Evolutionary conservation across 1,140 invertebrate genomes (phyloP).

Genomic region (Lordiphosa collinella): DNA sequence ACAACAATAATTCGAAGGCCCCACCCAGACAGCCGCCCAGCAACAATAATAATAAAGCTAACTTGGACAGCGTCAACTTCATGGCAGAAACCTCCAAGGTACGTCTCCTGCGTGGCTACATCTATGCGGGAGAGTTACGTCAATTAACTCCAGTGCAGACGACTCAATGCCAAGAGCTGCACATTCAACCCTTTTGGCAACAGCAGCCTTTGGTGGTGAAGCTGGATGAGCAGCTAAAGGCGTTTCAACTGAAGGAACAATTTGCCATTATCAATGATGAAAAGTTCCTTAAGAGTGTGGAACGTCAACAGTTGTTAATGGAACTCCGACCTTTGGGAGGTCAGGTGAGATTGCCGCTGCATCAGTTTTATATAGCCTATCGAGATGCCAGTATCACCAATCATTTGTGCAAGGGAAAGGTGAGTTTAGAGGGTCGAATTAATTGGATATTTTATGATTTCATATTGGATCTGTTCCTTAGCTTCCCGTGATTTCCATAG

Average conservation of each 20-base stretch:
- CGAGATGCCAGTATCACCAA: slow-evolving; percentile 82
- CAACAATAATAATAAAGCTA: slow-evolving; percentile 46
- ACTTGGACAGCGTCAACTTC: slow-evolving; percentile 51
- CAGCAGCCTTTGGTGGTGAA: slow-evolving; percentile 25
- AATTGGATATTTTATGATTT: neutral
- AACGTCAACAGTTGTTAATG: slow-evolving; percentile 82
- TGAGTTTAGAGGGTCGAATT: slow-evolving; percentile 4
- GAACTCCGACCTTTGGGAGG: slow-evolving; percentile 82
- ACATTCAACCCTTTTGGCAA: slow-evolving; percentile 70
- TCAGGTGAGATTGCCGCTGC: slow-evolving; percentile 82
- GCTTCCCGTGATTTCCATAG: slow-evolving; percentile 83
- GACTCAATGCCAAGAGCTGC: slow-evolving; percentile 36
- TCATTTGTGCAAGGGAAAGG: slow-evolving; percentile 80
- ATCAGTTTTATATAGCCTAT: slow-evolving; percentile 83
- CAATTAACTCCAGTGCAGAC: slow-evolving; percentile 27
- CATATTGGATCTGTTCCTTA: slow-evolving; percentile 37
- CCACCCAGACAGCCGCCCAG: slow-evolving; percentile 11
- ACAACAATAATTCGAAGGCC: slow-evolving; percentile 22
- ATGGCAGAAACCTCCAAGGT: slow-evolving; percentile 69
- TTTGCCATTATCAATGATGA: slow-evolving; percentile 82
- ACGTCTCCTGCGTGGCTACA: slow-evolving; percentile 64
- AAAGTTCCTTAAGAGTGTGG: slow-evolving; percentile 81
- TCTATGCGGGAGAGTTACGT: slow-evolving; percentile 55
- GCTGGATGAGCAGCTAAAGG: slow-evolving; percentile 5
- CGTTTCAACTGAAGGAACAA: slow-evolving; percentile 77